Evolutionary conservation across 2,113 vertebrate species (phyloP), one percentile per base, ranked within the genome.

Genomic region (Barnardius zonarius): DNA sequence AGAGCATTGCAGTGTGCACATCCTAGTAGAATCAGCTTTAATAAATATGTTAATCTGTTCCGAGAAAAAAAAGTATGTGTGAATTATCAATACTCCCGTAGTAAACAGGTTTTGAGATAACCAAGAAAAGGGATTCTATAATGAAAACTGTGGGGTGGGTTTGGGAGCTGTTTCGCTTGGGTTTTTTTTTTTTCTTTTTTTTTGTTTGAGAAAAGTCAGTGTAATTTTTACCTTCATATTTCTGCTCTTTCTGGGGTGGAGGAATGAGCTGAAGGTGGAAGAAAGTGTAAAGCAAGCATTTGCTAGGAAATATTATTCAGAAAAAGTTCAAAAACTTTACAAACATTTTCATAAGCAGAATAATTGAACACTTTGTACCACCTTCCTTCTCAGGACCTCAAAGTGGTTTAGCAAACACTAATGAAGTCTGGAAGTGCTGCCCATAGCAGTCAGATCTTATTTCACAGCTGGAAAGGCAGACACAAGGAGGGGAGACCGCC

Each of bases 41-140:
- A 97, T 96, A 97, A 97, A 95, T 89, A 97, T 79, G 96, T 59
- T 97, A 93, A 97, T 95, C 24, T 78, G 70, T 52, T 87, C 39
- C 80, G 86, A 92, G 70, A 93, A 68, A 66, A 66, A 89, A 90
- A 80, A 82, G 44, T 20, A 74, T 1, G 17, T 88, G 82, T 90
- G 90, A 97, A 95, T 92, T 87, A 57, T 63, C 46, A 95, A 68
- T 76, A 95, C 73, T 79, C 61, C 37, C 61, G 43, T 35, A 87
- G 57, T 44, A 88, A 96, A 94, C 9, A 49, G 30, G 14, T 85
- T 91, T 92, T 69, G 74, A 88, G 70, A 80, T 12, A 91, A 68
- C 10, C 25, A 69, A 84, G 52, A 94, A 61, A 37, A 81, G 11
- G 13, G 49, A 87, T 76, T 83, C 43, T 77, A 5, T 52, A 72